A percentile compares a stretch with the other conserved stretches of the same genome.
phyloP scores from a whole-genome alignment of 2,113 vertebrate genomes.

The Ceuthmochares aereus region DNA sequence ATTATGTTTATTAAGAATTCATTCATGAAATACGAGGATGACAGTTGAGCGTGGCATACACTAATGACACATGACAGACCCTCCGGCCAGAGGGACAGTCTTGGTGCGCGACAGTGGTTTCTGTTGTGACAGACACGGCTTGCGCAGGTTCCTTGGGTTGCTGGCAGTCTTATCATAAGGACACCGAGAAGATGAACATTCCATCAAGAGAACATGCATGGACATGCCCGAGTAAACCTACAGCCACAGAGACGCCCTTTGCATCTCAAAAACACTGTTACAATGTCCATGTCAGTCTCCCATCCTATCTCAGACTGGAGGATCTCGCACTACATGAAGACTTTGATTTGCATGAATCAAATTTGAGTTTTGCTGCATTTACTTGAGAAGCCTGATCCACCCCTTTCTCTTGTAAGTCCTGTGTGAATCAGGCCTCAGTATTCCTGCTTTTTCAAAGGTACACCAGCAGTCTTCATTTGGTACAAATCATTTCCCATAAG shows the following conservation, averaged over 20 bases:
- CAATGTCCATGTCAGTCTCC: not conserved
- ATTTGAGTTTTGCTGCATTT: rapidly evolving
- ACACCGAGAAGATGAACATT: rapidly evolving
- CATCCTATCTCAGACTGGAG: not conserved
- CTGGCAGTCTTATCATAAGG: rapidly evolving
- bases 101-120: rapidly evolving
- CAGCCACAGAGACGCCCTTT: not conserved
- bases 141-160: not conserved
- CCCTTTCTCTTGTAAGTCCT: not conserved
- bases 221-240: not conserved
- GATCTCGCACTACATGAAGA: rapidly evolving
- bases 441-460: not conserved
- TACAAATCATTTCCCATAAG: not conserved
- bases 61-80: not conserved
- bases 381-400: not conserved
- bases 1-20: not conserved
- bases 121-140: rapidly evolving
- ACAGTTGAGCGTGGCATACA: not conserved
- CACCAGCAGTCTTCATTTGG: not conserved
- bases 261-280: not conserved
- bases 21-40: not conserved
- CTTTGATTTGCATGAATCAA: not conserved
- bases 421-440: not conserved
- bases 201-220: not conserved
- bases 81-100: rapidly evolving